These are phyloP conservation scores for Hyperoplus lanceolatus DNA, from an alignment of 2,797 vertebrate species.

Conservation along the genomic window DNA sequence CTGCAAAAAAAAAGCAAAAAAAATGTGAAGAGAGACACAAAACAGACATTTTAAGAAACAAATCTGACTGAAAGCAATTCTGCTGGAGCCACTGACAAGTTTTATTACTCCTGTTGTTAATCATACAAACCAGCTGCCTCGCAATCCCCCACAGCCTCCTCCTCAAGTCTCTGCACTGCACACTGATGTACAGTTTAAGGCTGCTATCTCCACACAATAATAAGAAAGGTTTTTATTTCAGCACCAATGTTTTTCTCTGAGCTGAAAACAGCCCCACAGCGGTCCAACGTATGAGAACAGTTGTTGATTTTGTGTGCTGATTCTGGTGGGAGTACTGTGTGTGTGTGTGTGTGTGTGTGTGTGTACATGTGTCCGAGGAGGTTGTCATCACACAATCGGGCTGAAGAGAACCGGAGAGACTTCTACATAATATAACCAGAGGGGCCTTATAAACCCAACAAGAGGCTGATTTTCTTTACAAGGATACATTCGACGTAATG, in stretches of 20 bases:
- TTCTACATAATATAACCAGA: conserved; percentile 38
- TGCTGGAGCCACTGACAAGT: conserved; percentile 35
- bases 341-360: not conserved
- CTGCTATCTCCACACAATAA: conserved; percentile 35
- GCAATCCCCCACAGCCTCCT: not conserved
- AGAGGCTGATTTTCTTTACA: conserved; percentile 20
- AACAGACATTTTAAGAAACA: conserved; percentile 33
- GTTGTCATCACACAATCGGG: conserved; percentile 41
- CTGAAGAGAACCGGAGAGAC: conserved; percentile 13
- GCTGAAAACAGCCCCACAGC: conserved; percentile 27
- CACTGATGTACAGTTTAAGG: conserved; percentile 45
- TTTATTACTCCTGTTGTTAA: conserved; percentile 64
- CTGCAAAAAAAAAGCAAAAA: conserved; percentile 69
- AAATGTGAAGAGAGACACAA: conserved; percentile 31
- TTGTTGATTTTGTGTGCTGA: conserved; percentile 39
- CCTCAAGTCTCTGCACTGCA: not conserved
- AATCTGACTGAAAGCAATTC: conserved; percentile 38
- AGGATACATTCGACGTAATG: conserved; percentile 17
- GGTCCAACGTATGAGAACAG: conserved; percentile 24
- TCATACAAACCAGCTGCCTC: conserved; percentile 52
- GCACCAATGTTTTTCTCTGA: conserved; percentile 36
- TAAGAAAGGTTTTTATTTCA: conserved; percentile 42
- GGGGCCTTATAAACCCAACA: conserved; percentile 33
- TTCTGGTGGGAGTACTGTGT: conserved; percentile 37
- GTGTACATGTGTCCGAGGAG: conserved; percentile 24